These are phyloP conservation scores for Cephus rjabovi DNA, from an alignment of 2,888 invertebrate genomes.

Conservation along the genomic window DNA sequence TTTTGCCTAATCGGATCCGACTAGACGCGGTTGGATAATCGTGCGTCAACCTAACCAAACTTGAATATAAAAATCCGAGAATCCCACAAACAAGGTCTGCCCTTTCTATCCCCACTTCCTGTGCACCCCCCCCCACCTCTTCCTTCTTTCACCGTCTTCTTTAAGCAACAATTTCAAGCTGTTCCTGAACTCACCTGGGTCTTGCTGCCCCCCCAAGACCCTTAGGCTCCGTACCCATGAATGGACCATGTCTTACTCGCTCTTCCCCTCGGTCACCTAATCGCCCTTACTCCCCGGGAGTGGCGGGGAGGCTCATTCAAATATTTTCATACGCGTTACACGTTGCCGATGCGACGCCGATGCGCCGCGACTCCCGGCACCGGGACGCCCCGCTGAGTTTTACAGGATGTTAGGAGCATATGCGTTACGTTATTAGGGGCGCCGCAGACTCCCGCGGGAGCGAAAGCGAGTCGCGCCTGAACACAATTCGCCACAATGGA, in stretches of 20 bases:
- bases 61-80: not conserved
- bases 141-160: not conserved
- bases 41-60: conserved; percentile 9
- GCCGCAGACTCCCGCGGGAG: not conserved
- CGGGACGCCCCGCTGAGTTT: conserved; percentile 63
- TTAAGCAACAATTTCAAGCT: not conserved
- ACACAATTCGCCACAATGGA: conserved; percentile 9
- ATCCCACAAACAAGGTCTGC: not conserved
- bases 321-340: not conserved
- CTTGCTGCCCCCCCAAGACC: not conserved
- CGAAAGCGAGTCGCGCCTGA: not conserved
- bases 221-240: not conserved
- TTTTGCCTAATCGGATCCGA: conserved; percentile 56
- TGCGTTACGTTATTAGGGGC: conserved; percentile 63
- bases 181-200: too few relatives aligned
- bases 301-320: not conserved
- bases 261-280: not conserved
- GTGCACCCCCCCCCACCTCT: not conserved
- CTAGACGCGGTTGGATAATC: conserved; percentile 45
- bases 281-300: not conserved
- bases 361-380: conserved; percentile 20
- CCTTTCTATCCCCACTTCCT: not conserved
- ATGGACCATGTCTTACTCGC: not conserved
- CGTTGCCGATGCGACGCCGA: conserved; percentile 11
- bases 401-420: conserved; percentile 61